Evolutionary conservation across 1,140 invertebrate genomes (phyloP).

Genomic region (Goniozus legneri): DNA sequence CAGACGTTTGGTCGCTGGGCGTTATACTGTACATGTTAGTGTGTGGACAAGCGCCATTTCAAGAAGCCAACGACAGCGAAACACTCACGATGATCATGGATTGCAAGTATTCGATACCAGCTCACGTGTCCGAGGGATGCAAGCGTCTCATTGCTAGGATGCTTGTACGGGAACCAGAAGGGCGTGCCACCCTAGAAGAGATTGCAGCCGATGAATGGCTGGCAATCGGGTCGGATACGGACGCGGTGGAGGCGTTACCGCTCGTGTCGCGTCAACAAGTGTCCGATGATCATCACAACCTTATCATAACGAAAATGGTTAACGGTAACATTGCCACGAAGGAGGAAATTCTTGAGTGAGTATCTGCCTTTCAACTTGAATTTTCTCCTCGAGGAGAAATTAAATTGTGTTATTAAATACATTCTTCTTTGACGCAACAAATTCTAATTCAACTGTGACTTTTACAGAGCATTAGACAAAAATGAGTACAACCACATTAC

Average conservation of each 20-base stretch:
- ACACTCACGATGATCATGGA: conserved; percentile 99
- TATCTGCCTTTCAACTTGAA: conserved; percentile 13
- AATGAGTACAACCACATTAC: conserved; percentile 98
- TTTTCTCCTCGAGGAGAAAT: not conserved
- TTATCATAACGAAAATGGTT: conserved; percentile 95
- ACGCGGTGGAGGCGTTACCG: conserved; percentile 64
- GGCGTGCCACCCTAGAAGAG: conserved; percentile 81
- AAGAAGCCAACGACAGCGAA: conserved; percentile 98
- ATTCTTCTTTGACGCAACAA: not conserved
- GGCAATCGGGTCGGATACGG: conserved; percentile 50
- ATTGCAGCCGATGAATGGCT: conserved; percentile 90
- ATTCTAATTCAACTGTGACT: not conserved
- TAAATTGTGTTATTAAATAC: not conserved
- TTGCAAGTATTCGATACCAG: conserved; percentile 93
- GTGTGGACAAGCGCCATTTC: conserved; percentile 94
- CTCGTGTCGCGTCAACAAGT: conserved; percentile 80
- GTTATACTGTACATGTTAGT: conserved; percentile 99
- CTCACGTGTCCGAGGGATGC: conserved; percentile 83
- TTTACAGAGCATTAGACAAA: conserved; percentile 80
- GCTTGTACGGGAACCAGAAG: conserved; percentile 89
- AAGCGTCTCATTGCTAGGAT: conserved; percentile 85
- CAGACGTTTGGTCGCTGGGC: conserved; percentile 96
- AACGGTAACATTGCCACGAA: conserved; percentile 91
- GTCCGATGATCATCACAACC: conserved; percentile 86
- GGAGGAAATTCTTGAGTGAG: conserved; percentile 88